Evolutionary conservation across 2,888 invertebrate genomes (phyloP).

Genomic region (Drosophila mercatorum): DNA sequence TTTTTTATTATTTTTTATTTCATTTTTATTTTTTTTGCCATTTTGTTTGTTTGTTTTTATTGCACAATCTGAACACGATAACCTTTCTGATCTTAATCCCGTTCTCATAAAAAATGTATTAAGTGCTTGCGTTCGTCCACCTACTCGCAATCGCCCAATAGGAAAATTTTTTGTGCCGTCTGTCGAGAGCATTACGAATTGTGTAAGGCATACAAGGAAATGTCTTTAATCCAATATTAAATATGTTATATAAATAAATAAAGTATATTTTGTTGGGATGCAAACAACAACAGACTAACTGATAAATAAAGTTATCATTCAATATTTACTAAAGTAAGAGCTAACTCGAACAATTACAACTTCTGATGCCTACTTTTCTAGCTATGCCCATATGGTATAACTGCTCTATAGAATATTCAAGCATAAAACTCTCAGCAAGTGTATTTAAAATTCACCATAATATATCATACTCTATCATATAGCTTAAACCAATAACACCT

Average conservation of each 20-base stretch:
- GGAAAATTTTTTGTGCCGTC: not conserved
- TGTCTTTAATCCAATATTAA: too few relatives aligned
- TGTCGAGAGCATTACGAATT: not conserved
- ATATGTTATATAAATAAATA: not conserved
- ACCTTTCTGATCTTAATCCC: slow-evolving; percentile 41
- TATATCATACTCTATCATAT: not conserved
- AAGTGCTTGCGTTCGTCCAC: slow-evolving; percentile 12
- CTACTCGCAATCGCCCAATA: slow-evolving; percentile 10
- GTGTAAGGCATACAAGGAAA: not conserved
- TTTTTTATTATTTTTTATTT: slow-evolving; percentile 5
- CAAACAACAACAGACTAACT: not conserved
- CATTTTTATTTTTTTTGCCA: not conserved
- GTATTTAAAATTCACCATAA: not conserved
- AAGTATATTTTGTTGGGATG: not conserved
- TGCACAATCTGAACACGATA: slow-evolving; percentile 47
- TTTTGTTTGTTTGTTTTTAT: slow-evolving; percentile 13
- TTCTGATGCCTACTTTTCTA: too few relatives aligned
- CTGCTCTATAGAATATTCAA: too few relatives aligned
- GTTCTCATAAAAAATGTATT: slow-evolving; percentile 21
- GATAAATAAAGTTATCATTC: too few relatives aligned
- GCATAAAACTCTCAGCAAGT: not conserved
- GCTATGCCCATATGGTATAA: too few relatives aligned
- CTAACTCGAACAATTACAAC: too few relatives aligned
- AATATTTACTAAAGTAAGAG: not conserved
- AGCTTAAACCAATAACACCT: not conserved